Conservation (phyloP, 2,888 invertebrate genomes). For the Acleris cristana region DNA sequence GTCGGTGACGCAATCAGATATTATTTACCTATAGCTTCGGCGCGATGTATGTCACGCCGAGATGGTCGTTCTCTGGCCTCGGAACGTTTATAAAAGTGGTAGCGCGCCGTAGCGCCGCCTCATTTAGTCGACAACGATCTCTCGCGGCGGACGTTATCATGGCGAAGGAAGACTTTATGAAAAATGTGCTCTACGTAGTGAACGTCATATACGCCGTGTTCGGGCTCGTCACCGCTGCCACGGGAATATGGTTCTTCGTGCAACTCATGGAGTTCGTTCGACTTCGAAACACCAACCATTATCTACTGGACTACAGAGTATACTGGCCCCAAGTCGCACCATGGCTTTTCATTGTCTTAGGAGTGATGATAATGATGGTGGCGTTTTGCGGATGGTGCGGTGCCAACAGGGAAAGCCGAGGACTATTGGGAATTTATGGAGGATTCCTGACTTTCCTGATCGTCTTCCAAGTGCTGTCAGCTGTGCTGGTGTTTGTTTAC, state of each 20-base stretch:
- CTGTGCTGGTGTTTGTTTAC: constrained; percentile 73
- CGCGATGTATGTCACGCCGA: constrained; percentile 34
- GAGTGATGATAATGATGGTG: constrained; percentile 70
- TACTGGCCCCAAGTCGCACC: constrained; percentile 81
- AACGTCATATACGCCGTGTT: constrained; percentile 76
- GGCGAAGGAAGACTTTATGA: constrained; percentile 74
- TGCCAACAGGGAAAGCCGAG: constrained; percentile 68
- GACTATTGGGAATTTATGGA: constrained; percentile 70
- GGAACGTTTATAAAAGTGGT: constrained; percentile 72
- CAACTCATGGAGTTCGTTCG: constrained; percentile 73
- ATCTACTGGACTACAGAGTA: constrained; percentile 73
- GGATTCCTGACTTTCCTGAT: constrained; percentile 69
- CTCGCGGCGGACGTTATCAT: constrained; percentile 49
- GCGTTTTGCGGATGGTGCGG: constrained; percentile 78
- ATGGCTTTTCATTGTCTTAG: constrained; percentile 77
- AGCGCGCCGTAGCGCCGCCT: constrained; percentile 61
- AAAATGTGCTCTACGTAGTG: constrained; percentile 70
- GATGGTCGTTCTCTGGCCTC: constrained; percentile 52
- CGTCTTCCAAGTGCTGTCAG: constrained; percentile 67
- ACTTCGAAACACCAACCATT: constrained; percentile 75
- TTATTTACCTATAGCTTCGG: constrained; percentile 19
- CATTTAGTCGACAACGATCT: constrained; percentile 67
- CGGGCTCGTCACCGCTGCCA: constrained; percentile 72
- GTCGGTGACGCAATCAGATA: constrained; percentile 29
- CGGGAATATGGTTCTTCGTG: constrained; percentile 80